Conservation (phyloP, 2,113 vertebrate genomes). For the Sebastes schlegelii region DNA sequence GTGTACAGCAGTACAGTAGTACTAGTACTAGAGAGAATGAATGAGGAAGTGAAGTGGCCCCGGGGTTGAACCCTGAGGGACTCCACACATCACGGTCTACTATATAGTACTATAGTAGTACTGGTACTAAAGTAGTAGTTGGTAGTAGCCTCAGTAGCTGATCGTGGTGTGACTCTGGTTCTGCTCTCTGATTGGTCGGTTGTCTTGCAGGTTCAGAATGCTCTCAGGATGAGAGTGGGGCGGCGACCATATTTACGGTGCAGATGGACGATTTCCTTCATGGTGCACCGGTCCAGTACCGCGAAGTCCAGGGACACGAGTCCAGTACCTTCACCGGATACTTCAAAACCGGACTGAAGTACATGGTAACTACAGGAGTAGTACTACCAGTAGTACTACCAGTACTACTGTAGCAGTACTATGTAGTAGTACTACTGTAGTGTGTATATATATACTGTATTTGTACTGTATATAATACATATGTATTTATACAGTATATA, state of each 20-base stretch:
- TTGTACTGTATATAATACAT: no score
- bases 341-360: constrained; percentile 92
- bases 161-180: neutral
- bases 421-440: no score
- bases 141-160: no score
- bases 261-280: constrained; percentile 92
- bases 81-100: no score
- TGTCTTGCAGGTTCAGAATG: constrained; percentile 85
- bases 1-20: neutral
- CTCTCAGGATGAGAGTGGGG: constrained; percentile 90
- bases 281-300: constrained; percentile 87
- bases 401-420: no score
- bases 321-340: constrained; percentile 88
- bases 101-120: neutral
- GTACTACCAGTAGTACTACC: no score
- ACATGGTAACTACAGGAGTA: constrained; percentile 82
- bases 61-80: no score
- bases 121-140: no score
- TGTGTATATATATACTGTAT: no score
- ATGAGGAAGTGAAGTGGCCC: no score
- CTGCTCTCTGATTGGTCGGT: constrained; percentile 13
- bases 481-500: no score
- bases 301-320: constrained; percentile 90
- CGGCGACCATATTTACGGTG: constrained; percentile 90
- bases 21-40: no score